A percentile compares a stretch with the other conserved stretches of the same genome.
Conservation (phyloP, 2,797 vertebrate species). For the Ctenosaura bakeri region DNA sequence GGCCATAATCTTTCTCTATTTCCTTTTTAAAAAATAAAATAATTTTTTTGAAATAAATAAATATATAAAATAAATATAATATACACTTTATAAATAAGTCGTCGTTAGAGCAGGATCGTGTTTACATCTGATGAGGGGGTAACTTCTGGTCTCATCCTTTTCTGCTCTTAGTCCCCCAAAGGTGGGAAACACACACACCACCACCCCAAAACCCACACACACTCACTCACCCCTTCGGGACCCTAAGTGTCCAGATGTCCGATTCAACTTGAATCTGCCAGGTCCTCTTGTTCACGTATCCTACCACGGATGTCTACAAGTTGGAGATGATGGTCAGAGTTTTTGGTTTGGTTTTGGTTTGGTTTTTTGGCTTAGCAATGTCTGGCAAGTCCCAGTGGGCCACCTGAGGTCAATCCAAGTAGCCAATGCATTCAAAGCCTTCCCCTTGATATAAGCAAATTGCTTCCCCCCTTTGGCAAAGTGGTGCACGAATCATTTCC, state of each 20-base stretch:
- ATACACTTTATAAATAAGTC: constrained; percentile 99
- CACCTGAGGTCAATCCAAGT: constrained; percentile 54
- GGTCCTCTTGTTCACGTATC: neutral
- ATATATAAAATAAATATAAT: constrained; percentile 99
- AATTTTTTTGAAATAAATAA: constrained; percentile 99
- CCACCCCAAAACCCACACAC: too few relatives aligned
- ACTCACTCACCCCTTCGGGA: constrained; percentile 61
- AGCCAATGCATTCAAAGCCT: too few relatives aligned
- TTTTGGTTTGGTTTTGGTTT: neutral
- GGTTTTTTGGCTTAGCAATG: neutral
- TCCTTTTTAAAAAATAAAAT: constrained; percentile 96
- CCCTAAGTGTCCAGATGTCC: neutral
- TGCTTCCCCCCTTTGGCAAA: constrained; percentile 37
- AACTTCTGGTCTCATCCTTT: constrained; percentile 72
- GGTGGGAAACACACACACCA: constrained; percentile 84
- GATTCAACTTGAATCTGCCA: neutral
- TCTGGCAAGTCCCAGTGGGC: constrained; percentile 49
- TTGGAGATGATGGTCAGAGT: neutral
- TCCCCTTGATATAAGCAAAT: too few relatives aligned
- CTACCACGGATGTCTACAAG: neutral
- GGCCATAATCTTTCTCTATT: constrained; percentile 79
- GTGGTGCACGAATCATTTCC: constrained; percentile 63
- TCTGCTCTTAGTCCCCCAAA: constrained; percentile 67
- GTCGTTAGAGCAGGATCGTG: constrained; percentile 94
- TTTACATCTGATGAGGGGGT: constrained; percentile 90